These are phyloP conservation scores for Andrena haemorrhoa DNA, from an alignment of 2,888 invertebrate species.

Conservation along the genomic window DNA sequence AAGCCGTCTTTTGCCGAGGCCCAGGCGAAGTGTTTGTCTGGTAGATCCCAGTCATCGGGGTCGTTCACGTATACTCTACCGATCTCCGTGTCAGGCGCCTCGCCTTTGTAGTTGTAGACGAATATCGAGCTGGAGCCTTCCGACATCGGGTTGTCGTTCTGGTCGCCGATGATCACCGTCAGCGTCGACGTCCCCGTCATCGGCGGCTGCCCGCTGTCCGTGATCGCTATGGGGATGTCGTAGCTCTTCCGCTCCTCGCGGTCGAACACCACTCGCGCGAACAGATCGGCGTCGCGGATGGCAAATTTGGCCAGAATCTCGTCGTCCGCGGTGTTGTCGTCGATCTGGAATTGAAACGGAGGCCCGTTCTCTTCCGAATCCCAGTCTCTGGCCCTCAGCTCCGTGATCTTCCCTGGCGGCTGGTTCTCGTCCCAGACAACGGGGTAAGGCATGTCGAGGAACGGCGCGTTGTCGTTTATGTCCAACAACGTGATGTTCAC, in stretches of 20 bases:
- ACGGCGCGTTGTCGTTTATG: conserved; percentile 98
- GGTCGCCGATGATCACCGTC: conserved; percentile 96
- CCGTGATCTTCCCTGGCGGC: conserved; percentile 88
- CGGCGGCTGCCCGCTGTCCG: conserved; percentile 92
- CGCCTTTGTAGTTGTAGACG: conserved; percentile 97
- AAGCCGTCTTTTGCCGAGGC: conserved; percentile 89
- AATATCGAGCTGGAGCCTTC: conserved; percentile 96
- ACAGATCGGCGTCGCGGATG: conserved; percentile 89
- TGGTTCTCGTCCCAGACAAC: conserved; percentile 95
- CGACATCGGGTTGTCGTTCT: conserved; percentile 96
- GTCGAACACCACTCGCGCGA: conserved; percentile 92
- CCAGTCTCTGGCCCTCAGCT: conserved; percentile 91
- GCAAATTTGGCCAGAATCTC: conserved; percentile 91
- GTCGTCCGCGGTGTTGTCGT: conserved; percentile 85
- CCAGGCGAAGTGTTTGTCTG: conserved; percentile 95
- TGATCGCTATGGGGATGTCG: conserved; percentile 94
- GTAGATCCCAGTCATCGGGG: conserved; percentile 98
- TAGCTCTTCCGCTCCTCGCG: conserved; percentile 95
- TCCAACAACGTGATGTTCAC: conserved; percentile 89
- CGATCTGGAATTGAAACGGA: conserved; percentile 92
- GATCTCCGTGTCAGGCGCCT: conserved; percentile 92
- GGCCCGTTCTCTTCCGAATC: conserved; percentile 94
- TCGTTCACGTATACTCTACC: conserved; percentile 97
- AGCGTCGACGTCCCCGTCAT: conserved; percentile 93
- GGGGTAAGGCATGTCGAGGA: conserved; percentile 92